phyloP scores from a whole-genome alignment of 35 echinoderm and acorn worm species.

The Strongylocentrotus purpuratus region DNA sequence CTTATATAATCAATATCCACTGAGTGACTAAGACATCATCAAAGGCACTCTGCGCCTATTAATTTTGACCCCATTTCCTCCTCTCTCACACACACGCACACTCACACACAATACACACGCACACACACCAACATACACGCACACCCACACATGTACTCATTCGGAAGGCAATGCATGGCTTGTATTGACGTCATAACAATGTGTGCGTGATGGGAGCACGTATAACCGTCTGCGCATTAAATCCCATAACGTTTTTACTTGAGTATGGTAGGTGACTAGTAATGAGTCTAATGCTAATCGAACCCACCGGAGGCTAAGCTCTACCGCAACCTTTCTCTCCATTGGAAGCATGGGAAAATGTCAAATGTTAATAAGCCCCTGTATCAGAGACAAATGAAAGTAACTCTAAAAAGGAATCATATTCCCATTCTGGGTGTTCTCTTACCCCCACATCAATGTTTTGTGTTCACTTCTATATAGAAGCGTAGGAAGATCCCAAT shows the following conservation, averaged over 20 bases:
- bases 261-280: not conserved
- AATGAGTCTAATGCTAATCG: not conserved
- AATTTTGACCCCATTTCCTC: not conserved
- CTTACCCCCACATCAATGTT: too few relatives aligned
- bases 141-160: not conserved
- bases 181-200: not conserved
- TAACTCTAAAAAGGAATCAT: too few relatives aligned
- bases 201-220: not conserved
- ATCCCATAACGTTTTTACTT: not conserved
- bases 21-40: too few relatives aligned
- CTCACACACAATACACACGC: too few relatives aligned
- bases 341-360: not conserved
- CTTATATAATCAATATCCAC: too few relatives aligned
- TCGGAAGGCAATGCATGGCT: not conserved
- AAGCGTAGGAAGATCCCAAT: too few relatives aligned
- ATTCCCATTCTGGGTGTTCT: too few relatives aligned
- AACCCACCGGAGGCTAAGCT: not conserved
- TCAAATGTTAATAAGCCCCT: not conserved
- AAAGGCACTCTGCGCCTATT: too few relatives aligned
- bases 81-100: not conserved
- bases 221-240: not conserved
- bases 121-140: too few relatives aligned
- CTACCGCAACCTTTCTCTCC: not conserved
- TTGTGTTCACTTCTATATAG: too few relatives aligned
- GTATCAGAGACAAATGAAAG: too few relatives aligned